phyloP scores from a whole-genome alignment of 2,797 vertebrate genomes.

The Arctocebus calabarensis region DNA sequence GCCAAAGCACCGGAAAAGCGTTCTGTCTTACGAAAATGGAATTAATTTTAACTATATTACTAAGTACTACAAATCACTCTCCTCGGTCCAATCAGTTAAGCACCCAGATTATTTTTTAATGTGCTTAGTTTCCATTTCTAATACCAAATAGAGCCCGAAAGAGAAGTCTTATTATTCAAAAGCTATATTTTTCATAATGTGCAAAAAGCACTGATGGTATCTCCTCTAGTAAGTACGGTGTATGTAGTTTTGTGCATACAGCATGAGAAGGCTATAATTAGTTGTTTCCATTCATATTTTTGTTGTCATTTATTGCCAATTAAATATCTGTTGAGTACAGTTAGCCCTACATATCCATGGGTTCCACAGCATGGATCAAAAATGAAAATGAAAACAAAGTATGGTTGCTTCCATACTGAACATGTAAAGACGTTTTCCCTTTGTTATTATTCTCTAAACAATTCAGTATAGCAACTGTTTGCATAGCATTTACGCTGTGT shows the following conservation, averaged over 20 bases:
- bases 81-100: constrained; percentile 27
- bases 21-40: constrained; percentile 29
- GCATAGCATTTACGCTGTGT: background rate
- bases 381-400: background rate
- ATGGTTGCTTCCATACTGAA: background rate
- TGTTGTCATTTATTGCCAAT: background rate
- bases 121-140: constrained; percentile 42
- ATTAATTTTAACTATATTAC: constrained; percentile 65
- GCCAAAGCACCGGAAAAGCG: constrained; percentile 44
- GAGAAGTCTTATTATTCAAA: constrained; percentile 40
- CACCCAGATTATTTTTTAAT: constrained; percentile 63
- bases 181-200: background rate
- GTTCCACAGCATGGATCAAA: background rate
- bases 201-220: background rate
- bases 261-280: background rate
- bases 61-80: constrained; percentile 61
- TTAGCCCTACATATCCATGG: background rate
- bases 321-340: background rate
- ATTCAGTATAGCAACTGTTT: background rate
- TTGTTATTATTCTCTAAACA: background rate
- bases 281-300: background rate
- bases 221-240: background rate
- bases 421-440: background rate
- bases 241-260: background rate
- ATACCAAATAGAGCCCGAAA: constrained; percentile 39